phyloP scores from a whole-genome alignment of 2,888 invertebrate genomes.

The Dermolepida albohirtum region DNA sequence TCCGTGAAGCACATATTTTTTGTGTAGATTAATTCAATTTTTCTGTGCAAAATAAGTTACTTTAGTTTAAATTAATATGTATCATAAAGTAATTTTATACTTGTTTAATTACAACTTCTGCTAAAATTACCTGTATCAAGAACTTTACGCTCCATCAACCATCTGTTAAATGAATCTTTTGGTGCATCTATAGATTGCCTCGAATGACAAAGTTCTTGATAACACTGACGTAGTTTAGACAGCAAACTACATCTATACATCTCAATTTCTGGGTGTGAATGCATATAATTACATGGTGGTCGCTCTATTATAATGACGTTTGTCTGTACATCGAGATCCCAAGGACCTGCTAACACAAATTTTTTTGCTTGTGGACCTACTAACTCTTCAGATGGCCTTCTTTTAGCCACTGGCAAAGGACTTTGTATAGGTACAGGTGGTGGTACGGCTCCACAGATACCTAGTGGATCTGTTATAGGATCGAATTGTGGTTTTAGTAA shows the following conservation, averaged over 20 bases:
- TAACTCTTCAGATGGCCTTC: conserved; percentile 82
- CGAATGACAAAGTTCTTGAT: conserved; percentile 93
- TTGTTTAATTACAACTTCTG: neutral
- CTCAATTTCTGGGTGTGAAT: conserved; percentile 95
- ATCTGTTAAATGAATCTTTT: conserved; percentile 94
- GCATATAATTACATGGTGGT: conserved; percentile 85
- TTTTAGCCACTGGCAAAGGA: conserved; percentile 73
- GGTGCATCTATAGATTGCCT: conserved; percentile 95
- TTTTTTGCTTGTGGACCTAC: conserved; percentile 83
- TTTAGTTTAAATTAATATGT: neutral
- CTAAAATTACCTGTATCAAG: conserved; percentile 73
- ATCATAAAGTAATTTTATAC: neutral
- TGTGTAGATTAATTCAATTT: no score
- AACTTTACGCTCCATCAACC: conserved; percentile 96
- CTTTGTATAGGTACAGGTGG: conserved; percentile 61
- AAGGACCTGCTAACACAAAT: conserved; percentile 89
- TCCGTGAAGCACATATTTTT: no score
- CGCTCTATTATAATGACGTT: conserved; percentile 92
- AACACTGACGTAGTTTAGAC: conserved; percentile 88
- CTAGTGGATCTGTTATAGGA: conserved; percentile 91
- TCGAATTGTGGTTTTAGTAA: conserved; percentile 82
- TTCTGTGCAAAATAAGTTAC: no score
- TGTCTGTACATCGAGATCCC: conserved; percentile 94
- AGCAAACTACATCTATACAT: conserved; percentile 85
- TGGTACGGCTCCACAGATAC: conserved; percentile 68